Base-by-base conservation (phyloP, 92 coral and sea anemone species). In the Zoanthus sociatus region DNA sequence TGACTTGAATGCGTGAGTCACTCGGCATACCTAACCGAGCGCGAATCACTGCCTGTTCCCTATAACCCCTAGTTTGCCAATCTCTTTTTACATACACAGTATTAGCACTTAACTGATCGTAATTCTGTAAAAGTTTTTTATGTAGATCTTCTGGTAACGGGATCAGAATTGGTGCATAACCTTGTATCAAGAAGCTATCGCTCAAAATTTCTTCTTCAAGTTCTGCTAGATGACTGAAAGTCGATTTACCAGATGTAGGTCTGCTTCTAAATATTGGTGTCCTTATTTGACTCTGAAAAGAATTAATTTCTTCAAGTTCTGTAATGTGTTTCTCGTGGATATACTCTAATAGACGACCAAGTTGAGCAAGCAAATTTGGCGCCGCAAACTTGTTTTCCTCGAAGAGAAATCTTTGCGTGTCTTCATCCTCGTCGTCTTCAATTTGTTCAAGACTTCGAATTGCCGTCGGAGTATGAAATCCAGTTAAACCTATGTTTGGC, bases 331-430 rank as follows among this genome's bases (percentile, higher is more conserved):
- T 86, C 37, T 93, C 98, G 91, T 93, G 96, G 17, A 96, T 58
- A 48, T 88, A 91, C 76, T 95, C 98, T 56, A 96, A 89, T 42
- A 96, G 89, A 47, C 98, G 93, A 1, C 94, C 98, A 48, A 96
- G 92, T 61, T 95, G 98, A 6, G 99, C 98, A 26, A 96, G 93
- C 56, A 96, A 89, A 87, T 96, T 96, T 45, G 98, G 99, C 21
- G 99, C 98, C 3, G 99, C 99, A 72, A 96, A 96, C 79, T 96
- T 96, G 73, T 96, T 96, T 69, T 96, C 98, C 81, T 96, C 98
- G 88, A 96, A 96, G 58, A 96, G 88, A 88, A 96, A 96, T 53
- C 99, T 66, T 78, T 96, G 99, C 9, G 99, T 96, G 77, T 96
- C 98, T 82, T 96, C 99, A 16, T 96, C 99, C 32, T 96, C 99